Evolutionary conservation across 2,113 vertebrate species (phyloP).

Genomic region (Toxotes chatareus): DNA sequence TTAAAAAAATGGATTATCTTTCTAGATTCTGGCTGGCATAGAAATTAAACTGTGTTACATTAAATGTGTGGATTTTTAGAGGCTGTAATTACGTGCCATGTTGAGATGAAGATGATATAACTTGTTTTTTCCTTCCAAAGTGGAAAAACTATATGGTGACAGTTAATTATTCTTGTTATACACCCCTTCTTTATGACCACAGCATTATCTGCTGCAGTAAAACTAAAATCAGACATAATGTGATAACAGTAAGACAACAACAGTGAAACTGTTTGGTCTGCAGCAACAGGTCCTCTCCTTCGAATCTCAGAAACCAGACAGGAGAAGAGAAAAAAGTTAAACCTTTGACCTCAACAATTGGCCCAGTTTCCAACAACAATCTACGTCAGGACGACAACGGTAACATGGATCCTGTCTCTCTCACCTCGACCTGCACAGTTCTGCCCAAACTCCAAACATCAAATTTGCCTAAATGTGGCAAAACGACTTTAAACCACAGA

Average conservation of each 20-base stretch:
- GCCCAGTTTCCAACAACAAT: background rate
- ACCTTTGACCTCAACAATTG: background rate
- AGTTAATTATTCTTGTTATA: background rate
- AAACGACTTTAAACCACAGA: constrained; percentile 7
- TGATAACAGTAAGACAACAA: background rate
- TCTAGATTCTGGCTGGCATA: background rate
- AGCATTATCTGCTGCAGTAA: background rate
- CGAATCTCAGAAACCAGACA: background rate
- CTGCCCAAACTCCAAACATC: too few relatives aligned
- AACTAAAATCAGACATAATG: background rate
- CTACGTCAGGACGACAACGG: background rate
- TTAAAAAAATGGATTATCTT: too few relatives aligned
- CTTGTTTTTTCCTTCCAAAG: too few relatives aligned
- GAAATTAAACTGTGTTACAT: background rate
- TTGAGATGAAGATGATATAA: background rate
- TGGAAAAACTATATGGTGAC: background rate
- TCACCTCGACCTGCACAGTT: background rate
- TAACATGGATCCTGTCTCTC: constrained; percentile 1
- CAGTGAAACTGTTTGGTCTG: background rate
- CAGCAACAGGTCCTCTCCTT: constrained; percentile 2
- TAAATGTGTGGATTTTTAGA: background rate
- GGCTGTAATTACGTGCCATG: background rate
- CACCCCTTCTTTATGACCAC: background rate
- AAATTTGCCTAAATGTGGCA: background rate
- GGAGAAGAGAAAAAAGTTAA: background rate